A percentile compares a stretch with the other conserved stretches of the same genome.
phyloP scores from a whole-genome alignment of 2,888 invertebrate species.

The Ischnus inquisitorius region DNA sequence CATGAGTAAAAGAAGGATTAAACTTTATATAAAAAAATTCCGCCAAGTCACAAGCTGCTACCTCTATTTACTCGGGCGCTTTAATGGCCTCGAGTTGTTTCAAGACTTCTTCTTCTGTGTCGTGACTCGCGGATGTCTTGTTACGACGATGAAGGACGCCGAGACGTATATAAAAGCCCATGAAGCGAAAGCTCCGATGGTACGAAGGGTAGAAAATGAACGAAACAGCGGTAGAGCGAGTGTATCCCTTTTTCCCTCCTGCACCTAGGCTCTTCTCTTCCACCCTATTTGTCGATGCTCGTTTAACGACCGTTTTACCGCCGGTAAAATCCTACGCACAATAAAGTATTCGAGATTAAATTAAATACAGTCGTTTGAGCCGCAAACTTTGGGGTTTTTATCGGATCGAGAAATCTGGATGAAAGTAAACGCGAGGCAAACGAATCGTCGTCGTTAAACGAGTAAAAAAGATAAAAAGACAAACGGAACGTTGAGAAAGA shows the following conservation, averaged over 20 bases:
- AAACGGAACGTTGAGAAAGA: constrained; percentile 4
- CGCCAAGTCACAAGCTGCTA: constrained; percentile 28
- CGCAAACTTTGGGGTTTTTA: constrained; percentile 27
- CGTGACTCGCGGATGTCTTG: constrained; percentile 40
- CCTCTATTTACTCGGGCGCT: constrained; percentile 41
- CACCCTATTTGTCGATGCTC: constrained; percentile 60
- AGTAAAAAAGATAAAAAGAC: background rate
- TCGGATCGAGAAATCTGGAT: constrained; percentile 50
- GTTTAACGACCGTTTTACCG: constrained; percentile 63
- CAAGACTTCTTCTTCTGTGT: constrained; percentile 24
- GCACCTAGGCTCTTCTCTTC: constrained; percentile 48
- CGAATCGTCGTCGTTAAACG: constrained; percentile 7
- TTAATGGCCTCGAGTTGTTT: constrained; percentile 54
- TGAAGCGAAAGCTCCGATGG: constrained; percentile 47
- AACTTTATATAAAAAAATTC: constrained; percentile 19
- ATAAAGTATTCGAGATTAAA: constrained; percentile 64
- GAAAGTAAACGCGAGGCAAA: constrained; percentile 37
- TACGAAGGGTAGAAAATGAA: constrained; percentile 22
- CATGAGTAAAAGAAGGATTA: background rate
- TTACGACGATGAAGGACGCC: constrained; percentile 9
- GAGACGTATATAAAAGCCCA: constrained; percentile 36
- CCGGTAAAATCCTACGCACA: constrained; percentile 61
- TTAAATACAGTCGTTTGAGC: constrained; percentile 55
- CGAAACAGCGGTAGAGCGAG: constrained; percentile 2
- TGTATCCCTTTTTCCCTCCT: constrained; percentile 38